Base-by-base conservation (phyloP, 1,140 invertebrate species). In the Neodiprion fabricii region DNA sequence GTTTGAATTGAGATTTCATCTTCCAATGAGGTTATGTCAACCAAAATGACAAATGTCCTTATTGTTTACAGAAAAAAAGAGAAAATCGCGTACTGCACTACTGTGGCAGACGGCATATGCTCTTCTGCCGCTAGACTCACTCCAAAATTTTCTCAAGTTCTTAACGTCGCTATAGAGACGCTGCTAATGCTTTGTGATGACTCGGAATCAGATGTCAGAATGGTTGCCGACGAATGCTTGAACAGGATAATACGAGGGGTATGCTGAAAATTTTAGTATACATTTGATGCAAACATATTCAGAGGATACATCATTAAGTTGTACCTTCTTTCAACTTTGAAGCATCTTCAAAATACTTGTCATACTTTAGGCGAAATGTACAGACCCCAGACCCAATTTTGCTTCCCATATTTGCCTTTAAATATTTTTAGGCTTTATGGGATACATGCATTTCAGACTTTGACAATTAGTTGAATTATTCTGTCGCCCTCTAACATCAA, bases 221-320 rank as follows among this genome's bases (percentile, higher is more conserved):
- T 94, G 87, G 91, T 93, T 67, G 94, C 94, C 49, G 94, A 95
- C 86, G 95, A 96, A 87, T 94, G 93, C 82, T 87, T 96, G 0
- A 95, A 95, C 81, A 91, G 91, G 86, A 93, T 95, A 73, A 94
- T 95, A 80, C 28, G 28, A 40, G 91, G 94, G 86, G 93, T 94
- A 85, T 82, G 85, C 74, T 84, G 83, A 47, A 82, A 80, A 76
- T 81, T 79, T n/a, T 12, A 40, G 70, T 12, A 2, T 40, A 2
- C 5, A n/a, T 23, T 9, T 11, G 9, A 7, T 12, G 8, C 11
- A 67, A 40, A 40, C 28, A 40, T 40, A 40, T 40, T 40, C 28
- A 40, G 28, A 1, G 2, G 28, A 40, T 40, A 40, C 28, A 40
- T 5, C 1, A 40, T 40, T 40, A 40, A 40, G 28, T 40, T 40